Conservation (phyloP, 2,797 vertebrate species). For the Rhincodon typus region DNA sequence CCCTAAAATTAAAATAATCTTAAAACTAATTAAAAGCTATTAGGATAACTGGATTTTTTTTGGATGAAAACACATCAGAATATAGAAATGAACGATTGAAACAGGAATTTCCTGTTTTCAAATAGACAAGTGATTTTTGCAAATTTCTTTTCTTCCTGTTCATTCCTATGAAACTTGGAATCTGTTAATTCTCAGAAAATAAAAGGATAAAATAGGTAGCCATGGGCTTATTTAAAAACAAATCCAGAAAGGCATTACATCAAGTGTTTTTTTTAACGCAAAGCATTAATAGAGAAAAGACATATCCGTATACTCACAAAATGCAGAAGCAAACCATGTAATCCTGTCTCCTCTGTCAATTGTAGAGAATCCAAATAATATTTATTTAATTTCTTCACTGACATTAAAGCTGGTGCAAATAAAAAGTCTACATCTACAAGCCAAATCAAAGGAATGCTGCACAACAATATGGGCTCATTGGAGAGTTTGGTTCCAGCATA, state of each 20-base stretch:
- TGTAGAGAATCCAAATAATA: neutral
- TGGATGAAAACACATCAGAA: neutral
- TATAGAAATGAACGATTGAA: neutral
- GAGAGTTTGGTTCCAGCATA: neutral
- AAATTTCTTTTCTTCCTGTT: neutral
- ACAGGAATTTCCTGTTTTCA: neutral
- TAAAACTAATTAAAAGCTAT: neutral
- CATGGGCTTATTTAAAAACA: neutral
- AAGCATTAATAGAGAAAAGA: neutral
- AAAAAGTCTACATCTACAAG: neutral
- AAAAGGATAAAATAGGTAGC: neutral
- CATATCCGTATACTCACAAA: neutral
- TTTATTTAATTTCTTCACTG: no score
- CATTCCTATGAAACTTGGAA: no score
- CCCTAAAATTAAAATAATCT: neutral
- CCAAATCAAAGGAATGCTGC: neutral
- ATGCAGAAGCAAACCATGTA: neutral
- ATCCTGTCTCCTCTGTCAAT: neutral
- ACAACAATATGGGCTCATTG: neutral
- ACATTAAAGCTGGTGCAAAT: neutral
- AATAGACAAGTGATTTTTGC: no score
- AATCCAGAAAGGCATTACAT: neutral
- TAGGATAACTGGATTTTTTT: neutral
- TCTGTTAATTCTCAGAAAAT: no score
- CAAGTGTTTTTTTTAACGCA: neutral